These are phyloP conservation scores for Suncus etruscus DNA, from an alignment of 2,113 vertebrate species.

Conservation along the genomic window DNA sequence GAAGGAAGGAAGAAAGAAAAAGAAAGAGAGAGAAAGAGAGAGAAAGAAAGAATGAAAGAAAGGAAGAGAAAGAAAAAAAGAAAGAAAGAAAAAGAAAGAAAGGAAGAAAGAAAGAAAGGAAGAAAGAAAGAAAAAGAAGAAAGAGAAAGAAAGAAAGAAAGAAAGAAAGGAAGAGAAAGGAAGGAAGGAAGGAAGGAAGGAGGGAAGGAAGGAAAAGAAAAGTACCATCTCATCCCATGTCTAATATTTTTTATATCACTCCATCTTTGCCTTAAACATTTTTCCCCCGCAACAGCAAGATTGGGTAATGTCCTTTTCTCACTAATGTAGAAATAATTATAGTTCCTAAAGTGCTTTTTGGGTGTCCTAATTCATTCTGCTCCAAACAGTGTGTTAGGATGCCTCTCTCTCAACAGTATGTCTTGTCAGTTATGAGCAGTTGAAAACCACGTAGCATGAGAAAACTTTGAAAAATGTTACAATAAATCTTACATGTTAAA, in stretches of 20 bases:
- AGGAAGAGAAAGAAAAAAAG: no score
- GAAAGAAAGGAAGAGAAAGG: no score
- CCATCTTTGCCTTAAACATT: background rate
- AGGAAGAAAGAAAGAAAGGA: no score
- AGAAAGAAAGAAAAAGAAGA: background rate
- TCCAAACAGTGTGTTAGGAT: background rate
- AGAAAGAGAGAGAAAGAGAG: no score
- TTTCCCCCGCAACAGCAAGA: background rate
- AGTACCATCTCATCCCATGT: background rate
- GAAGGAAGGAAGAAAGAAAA: no score
- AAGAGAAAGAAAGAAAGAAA: no score
- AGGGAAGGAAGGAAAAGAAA: background rate
- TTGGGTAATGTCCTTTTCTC: slow-evolving; percentile 38
- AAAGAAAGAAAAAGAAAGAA: no score
- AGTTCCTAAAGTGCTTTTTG: background rate
- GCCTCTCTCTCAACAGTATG: background rate
- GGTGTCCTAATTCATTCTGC: background rate
- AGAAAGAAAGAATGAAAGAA: no score
- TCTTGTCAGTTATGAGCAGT: background rate
- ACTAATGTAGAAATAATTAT: background rate
- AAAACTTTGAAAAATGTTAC: background rate
- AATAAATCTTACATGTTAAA: background rate
- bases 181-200: no score
- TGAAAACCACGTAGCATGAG: background rate
- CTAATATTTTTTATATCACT: background rate